Percentiles rank a stretch among this genome's conserved stretches.
Evolutionary conservation across 2,888 invertebrate genomes (phyloP).

Genomic region (Macrophya annulata): DNA sequence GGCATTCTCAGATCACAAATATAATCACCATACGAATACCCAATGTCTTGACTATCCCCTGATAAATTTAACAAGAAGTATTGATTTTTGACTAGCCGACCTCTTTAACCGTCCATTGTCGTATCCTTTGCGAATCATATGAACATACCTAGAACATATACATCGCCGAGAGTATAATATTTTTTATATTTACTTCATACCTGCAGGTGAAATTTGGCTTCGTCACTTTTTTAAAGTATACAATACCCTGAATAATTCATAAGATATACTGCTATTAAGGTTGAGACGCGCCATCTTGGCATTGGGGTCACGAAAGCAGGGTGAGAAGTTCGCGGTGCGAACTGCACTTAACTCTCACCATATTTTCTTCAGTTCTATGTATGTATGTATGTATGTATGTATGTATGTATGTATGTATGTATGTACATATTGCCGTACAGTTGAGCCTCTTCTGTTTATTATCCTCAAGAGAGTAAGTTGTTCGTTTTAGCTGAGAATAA

Average conservation of each 20-base stretch:
- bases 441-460: constrained; percentile 42
- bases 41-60: too few species aligned
- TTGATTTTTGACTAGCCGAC: too few species aligned
- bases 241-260: constrained; percentile 48
- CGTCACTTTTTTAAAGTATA: constrained; percentile 21
- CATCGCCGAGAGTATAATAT: background rate
- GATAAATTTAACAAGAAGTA: too few species aligned
- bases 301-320: constrained; percentile 43
- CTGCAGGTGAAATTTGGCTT: background rate
- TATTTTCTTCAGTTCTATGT: constrained; percentile 12
- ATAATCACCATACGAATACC: too few species aligned
- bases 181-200: background rate
- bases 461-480: constrained; percentile 33
- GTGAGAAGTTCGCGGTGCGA: constrained; percentile 46
- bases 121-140: background rate
- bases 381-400: background rate
- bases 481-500: constrained; percentile 15
- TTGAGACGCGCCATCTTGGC: constrained; percentile 45
- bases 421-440: background rate
- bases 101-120: background rate
- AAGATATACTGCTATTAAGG: constrained; percentile 47
- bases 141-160: background rate
- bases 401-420: background rate
- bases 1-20: too few species aligned
- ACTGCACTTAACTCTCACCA: constrained; percentile 34